A percentile compares a stretch with the other conserved stretches of the same genome.
These are phyloP conservation scores for Orthosia cruda DNA, from an alignment of 2,888 invertebrate genomes.

Conservation along the genomic window DNA sequence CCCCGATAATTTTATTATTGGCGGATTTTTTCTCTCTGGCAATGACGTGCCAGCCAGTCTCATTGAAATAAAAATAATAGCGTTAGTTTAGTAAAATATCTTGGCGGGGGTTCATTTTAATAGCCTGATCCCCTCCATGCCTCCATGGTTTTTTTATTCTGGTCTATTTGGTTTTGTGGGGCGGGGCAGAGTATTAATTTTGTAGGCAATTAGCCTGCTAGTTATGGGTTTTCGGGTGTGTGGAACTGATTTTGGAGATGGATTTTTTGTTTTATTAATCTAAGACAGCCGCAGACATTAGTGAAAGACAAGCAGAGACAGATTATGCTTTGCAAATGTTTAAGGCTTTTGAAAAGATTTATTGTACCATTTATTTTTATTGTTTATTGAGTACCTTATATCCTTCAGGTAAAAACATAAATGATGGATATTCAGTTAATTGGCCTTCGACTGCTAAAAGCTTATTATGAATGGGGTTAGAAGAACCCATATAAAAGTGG, in stretches of 20 bases:
- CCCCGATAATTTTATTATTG: constrained; percentile 91
- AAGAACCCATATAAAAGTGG: neutral
- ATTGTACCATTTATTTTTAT: neutral
- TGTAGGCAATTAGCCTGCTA: constrained; percentile 65
- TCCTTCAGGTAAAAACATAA: neutral
- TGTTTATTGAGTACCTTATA: neutral
- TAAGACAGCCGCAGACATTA: neutral
- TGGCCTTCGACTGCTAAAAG: neutral
- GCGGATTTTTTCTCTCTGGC: constrained; percentile 83
- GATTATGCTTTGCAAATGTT: neutral
- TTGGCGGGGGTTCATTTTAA: constrained; percentile 77
- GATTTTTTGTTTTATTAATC: constrained; percentile 4
- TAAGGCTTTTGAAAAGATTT: neutral
- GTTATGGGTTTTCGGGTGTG: constrained; percentile 58
- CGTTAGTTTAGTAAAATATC: constrained; percentile 78
- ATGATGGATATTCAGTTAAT: neutral
- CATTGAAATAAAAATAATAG: constrained; percentile 86
- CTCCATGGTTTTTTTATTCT: constrained; percentile 67
- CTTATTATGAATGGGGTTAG: neutral
- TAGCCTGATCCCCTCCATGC: constrained; percentile 65
- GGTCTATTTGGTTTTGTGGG: constrained; percentile 70
- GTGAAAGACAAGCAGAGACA: neutral
- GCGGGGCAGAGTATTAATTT: constrained; percentile 63
- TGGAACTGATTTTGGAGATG: constrained; percentile 29
- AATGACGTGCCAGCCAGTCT: constrained; percentile 82